A percentile compares a stretch with the other conserved stretches of the same genome.
These are phyloP conservation scores for Oreohelix idahoensis DNA, from an alignment of 1,140 invertebrate genomes.

Conservation along the genomic window DNA sequence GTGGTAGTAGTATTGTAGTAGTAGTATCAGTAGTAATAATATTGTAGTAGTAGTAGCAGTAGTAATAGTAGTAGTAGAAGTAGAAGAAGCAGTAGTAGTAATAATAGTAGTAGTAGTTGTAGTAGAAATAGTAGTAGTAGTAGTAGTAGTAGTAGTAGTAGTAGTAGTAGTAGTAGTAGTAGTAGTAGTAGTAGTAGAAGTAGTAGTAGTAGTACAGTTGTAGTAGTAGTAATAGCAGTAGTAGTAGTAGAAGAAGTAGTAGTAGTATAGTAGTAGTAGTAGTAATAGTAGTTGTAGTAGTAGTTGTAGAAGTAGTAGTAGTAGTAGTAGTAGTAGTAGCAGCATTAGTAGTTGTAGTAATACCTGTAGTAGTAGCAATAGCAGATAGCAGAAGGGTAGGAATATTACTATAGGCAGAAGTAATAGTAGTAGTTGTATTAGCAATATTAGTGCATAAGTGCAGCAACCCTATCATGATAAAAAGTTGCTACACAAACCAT, in stretches of 20 bases:
- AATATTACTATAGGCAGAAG: background rate
- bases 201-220: no score
- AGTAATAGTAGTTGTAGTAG: no score
- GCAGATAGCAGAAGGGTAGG: background rate
- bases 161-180: slow-evolving; percentile 9
- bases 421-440: background rate
- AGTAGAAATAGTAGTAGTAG: no score
- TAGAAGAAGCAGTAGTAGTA: background rate
- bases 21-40: background rate
- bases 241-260: no score
- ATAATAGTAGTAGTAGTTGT: background rate
- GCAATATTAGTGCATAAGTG: background rate
- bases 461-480: no score
- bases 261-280: no score
- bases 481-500: no score
- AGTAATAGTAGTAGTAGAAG: background rate
- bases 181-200: slow-evolving; percentile 6
- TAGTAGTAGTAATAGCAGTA: no score
- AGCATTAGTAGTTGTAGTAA: background rate
- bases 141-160: slow-evolving; percentile 10
- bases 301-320: slow-evolving; percentile 3
- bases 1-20: no score
- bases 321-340: slow-evolving; percentile 9
- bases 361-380: background rate
- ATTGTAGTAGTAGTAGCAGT: background rate